phyloP scores from a whole-genome alignment of 1,140 invertebrate species.

The Monochamus saltuarius region DNA sequence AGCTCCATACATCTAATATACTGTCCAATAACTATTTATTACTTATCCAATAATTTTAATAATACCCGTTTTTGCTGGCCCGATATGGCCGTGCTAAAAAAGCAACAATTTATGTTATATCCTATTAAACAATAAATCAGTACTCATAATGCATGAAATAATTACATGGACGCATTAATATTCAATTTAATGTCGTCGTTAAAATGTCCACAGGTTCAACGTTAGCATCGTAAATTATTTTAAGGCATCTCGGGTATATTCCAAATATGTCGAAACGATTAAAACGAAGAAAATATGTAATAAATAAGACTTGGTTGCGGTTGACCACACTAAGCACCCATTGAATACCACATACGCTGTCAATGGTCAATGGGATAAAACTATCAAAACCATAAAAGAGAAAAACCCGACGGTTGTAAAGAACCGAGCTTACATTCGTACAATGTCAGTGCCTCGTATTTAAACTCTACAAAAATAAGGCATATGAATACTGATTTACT shows the following conservation, averaged over 20 bases:
- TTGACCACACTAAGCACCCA: constrained; percentile 25
- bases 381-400: constrained; percentile 20
- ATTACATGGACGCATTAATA: too few relatives aligned
- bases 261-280: constrained; percentile 26
- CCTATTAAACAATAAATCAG: too few relatives aligned
- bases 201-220: constrained; percentile 7
- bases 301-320: constrained; percentile 22
- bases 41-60: too few relatives aligned
- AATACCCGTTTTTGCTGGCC: too few relatives aligned
- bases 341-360: constrained; percentile 24
- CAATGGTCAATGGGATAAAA: constrained; percentile 25
- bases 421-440: constrained; percentile 1
- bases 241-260: constrained; percentile 6
- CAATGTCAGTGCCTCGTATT: not conserved
- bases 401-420: constrained; percentile 4
- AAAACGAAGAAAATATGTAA: constrained; percentile 24
- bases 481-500: too few relatives aligned
- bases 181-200: not conserved
- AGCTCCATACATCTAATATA: too few relatives aligned
- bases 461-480: not conserved
- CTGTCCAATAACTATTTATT: too few relatives aligned
- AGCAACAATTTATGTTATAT: too few relatives aligned
- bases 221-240: constrained; percentile 10
- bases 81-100: too few relatives aligned
- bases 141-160: too few relatives aligned